Evolutionary conservation across 1,140 invertebrate species (phyloP).

Genomic region (Episyrphus balteatus): DNA sequence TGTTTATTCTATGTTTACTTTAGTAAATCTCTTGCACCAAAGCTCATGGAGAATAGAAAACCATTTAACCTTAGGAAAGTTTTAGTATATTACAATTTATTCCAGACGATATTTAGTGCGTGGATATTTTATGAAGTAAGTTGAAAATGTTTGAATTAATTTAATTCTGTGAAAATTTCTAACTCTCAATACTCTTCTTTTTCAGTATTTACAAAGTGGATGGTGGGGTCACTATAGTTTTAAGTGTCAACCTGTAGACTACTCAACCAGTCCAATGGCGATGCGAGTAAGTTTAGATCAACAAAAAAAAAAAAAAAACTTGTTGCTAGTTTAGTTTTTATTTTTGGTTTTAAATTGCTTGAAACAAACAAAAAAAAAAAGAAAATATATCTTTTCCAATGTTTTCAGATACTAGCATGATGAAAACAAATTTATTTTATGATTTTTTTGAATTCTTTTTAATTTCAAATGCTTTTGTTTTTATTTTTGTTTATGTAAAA

Average conservation of each 20-base stretch:
- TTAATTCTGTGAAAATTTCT: conserved; percentile 1
- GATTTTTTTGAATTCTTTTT: not conserved
- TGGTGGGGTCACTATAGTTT: conserved; percentile 84
- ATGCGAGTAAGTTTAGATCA: conserved; percentile 71
- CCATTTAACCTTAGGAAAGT: conserved; percentile 72
- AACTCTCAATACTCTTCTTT: conserved; percentile 18
- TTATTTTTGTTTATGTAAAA: too few species aligned
- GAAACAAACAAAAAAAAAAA: not conserved
- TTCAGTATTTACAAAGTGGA: conserved; percentile 72
- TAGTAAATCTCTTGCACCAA: conserved; percentile 71
- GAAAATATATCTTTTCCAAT: not conserved
- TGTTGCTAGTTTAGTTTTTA: not conserved
- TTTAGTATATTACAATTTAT: conserved; percentile 78
- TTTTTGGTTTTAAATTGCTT: not conserved
- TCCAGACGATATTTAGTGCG: conserved; percentile 77
- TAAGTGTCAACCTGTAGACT: conserved; percentile 88
- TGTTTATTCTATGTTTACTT: conserved; percentile 79
- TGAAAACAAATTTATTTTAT: conserved; percentile 1
- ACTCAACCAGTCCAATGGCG: conserved; percentile 69
- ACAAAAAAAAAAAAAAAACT: too few species aligned
- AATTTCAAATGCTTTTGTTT: not conserved
- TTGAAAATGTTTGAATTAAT: conserved; percentile 7
- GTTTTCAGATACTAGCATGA: not conserved
- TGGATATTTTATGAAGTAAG: conserved; percentile 89
- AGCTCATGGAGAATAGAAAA: conserved; percentile 80